Percentiles rank a stretch among this genome's conserved stretches.
Conservation (phyloP, 2,888 invertebrate species). For the Girardia tigrina region DNA sequence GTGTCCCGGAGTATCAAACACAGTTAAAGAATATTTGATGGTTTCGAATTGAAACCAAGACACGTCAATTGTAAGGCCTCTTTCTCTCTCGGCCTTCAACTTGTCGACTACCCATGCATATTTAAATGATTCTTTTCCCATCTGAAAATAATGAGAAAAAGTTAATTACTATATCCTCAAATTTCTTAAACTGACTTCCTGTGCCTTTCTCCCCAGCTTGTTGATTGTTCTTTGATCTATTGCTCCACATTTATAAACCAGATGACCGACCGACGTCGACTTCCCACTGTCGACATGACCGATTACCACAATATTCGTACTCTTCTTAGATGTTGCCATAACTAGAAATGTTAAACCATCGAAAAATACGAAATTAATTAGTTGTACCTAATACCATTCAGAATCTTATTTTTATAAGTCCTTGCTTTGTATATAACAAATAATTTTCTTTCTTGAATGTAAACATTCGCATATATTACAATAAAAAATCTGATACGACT, state of each 20-base stretch:
- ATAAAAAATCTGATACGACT: too few relatives aligned
- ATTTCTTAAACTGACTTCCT: slow-evolving; percentile 65
- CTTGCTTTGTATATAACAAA: too few relatives aligned
- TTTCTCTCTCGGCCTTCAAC: slow-evolving; percentile 89
- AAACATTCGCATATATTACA: too few relatives aligned
- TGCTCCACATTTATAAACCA: slow-evolving; percentile 99
- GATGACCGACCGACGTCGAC: slow-evolving; percentile 74
- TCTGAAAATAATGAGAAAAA: slow-evolving; percentile 52
- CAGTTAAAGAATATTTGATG: slow-evolving; percentile 82
- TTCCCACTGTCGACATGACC: slow-evolving; percentile 98
- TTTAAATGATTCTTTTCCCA: slow-evolving; percentile 99
- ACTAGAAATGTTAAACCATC: too few relatives aligned
- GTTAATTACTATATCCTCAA: slow-evolving; percentile 65
- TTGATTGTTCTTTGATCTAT: slow-evolving; percentile 99
- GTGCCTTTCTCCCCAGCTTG: slow-evolving; percentile 99
- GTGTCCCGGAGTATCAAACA: slow-evolving; percentile 99
- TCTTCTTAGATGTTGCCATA: too few relatives aligned
- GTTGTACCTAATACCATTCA: too few relatives aligned
- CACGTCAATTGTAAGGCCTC: slow-evolving; percentile 98
- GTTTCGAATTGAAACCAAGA: slow-evolving; percentile 98
- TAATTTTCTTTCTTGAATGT: too few relatives aligned
- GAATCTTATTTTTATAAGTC: too few relatives aligned
- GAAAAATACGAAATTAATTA: too few relatives aligned
- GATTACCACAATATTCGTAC: slow-evolving; percentile 76
- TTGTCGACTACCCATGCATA: slow-evolving; percentile 99